These are phyloP conservation scores for Cyclina sinensis DNA, from an alignment of 1,140 invertebrate species.

Conservation along the genomic window DNA sequence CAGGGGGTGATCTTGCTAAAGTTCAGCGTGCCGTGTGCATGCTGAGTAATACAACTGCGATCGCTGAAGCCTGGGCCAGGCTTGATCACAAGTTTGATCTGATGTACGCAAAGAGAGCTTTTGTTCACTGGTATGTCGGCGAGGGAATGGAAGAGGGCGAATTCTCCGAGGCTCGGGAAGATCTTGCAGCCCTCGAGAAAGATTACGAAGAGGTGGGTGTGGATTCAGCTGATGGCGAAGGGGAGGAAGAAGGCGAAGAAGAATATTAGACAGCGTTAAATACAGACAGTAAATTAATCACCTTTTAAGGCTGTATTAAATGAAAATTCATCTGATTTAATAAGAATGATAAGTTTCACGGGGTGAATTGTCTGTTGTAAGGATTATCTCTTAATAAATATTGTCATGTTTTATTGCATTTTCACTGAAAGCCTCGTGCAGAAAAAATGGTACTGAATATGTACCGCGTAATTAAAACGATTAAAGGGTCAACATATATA, in stretches of 20 bases:
- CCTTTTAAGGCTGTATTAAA: too few relatives aligned
- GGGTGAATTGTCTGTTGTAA: too few relatives aligned
- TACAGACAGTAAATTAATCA: too few relatives aligned
- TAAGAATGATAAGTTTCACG: too few relatives aligned
- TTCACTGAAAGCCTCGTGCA: too few relatives aligned
- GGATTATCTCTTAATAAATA: too few relatives aligned
- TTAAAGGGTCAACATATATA: too few relatives aligned
- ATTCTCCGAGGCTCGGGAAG: conserved; percentile 94
- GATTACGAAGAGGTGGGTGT: conserved; percentile 74
- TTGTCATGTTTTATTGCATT: too few relatives aligned
- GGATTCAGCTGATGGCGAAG: conserved; percentile 68
- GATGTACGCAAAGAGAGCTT: conserved; percentile 88
- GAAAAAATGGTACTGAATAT: too few relatives aligned
- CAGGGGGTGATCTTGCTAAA: conserved; percentile 92
- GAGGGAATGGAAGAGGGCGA: conserved; percentile 87
- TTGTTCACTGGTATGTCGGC: conserved; percentile 86
- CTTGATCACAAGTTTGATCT: conserved; percentile 89
- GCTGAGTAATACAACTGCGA: conserved; percentile 93
- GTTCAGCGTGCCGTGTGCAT: conserved; percentile 86
- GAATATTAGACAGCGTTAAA: background rate
- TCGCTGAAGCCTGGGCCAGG: conserved; percentile 91
- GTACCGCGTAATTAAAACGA: too few relatives aligned
- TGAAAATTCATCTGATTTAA: too few relatives aligned
- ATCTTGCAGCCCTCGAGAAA: conserved; percentile 90
- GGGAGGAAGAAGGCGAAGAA: conserved; percentile 47